These are phyloP conservation scores for Chorisops tibialis DNA, from an alignment of 2,888 invertebrate genomes.

Conservation along the genomic window DNA sequence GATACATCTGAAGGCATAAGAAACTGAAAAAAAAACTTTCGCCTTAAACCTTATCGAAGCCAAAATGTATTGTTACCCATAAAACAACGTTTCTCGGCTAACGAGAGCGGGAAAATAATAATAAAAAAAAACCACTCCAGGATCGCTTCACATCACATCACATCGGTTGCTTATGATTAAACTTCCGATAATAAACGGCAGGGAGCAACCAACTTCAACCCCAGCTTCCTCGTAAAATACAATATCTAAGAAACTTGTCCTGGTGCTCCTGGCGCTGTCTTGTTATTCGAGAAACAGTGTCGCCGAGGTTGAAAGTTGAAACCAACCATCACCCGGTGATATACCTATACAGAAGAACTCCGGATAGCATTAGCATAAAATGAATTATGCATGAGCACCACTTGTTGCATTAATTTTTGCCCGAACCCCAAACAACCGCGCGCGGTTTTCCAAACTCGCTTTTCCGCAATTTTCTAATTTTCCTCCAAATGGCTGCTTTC, in stretches of 20 bases:
- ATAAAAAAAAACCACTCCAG: not conserved
- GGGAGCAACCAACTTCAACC: not conserved
- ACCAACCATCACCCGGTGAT: slow-evolving; percentile 12
- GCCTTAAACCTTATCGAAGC: slow-evolving; percentile 25
- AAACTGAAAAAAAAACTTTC: slow-evolving; percentile 16
- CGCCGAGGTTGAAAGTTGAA: slow-evolving; percentile 21
- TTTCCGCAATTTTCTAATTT: slow-evolving; percentile 22
- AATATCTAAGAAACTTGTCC: slow-evolving; percentile 11
- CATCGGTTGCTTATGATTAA: slow-evolving; percentile 14
- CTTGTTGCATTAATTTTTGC: slow-evolving; percentile 34
- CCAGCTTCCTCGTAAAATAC: not conserved
- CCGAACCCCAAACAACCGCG: slow-evolving; percentile 13
- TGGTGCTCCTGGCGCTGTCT: slow-evolving; percentile 11
- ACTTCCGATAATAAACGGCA: slow-evolving; percentile 13
- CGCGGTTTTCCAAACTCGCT: slow-evolving; percentile 5
- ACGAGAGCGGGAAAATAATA: slow-evolving; percentile 1
- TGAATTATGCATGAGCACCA: slow-evolving; percentile 33
- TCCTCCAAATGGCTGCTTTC: slow-evolving; percentile 3
- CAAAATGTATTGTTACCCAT: slow-evolving; percentile 25
- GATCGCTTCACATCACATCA: not conserved
- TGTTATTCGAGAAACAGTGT: slow-evolving; percentile 11
- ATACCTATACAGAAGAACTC: slow-evolving; percentile 18
- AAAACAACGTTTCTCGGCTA: slow-evolving; percentile 18
- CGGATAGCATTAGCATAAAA: slow-evolving; percentile 30
- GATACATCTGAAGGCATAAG: not conserved